Percentiles rank a stretch among this genome's conserved stretches.
Evolutionary conservation across 2,797 vertebrate species (phyloP).

Genomic region (Steatocranus sp.): DNA sequence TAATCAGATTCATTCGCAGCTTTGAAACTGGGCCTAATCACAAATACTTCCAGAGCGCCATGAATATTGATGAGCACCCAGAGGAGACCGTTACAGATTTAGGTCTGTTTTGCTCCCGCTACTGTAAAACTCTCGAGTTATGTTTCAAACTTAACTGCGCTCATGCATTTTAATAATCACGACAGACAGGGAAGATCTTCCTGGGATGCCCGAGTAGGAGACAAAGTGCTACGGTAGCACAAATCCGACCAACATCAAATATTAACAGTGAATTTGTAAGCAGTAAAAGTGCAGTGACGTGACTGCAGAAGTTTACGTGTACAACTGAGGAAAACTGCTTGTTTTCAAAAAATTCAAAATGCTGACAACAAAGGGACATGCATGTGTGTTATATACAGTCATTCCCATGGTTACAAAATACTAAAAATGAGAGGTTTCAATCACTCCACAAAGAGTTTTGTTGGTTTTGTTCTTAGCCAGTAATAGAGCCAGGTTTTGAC

Average conservation of each 20-base stretch:
- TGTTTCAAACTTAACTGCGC: not conserved
- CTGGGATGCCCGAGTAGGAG: not conserved
- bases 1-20: slow-evolving; percentile 33
- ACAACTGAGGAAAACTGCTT: not conserved
- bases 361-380: not conserved
- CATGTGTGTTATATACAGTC: not conserved
- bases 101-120: not conserved
- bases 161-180: slow-evolving; percentile 31
- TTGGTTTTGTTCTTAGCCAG: not conserved
- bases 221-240: slow-evolving; percentile 21
- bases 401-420: not conserved
- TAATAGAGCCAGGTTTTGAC: fast-evolving
- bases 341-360: not conserved
- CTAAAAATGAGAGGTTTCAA: not conserved
- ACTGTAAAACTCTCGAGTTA: not conserved
- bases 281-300: not conserved
- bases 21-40: slow-evolving; percentile 23
- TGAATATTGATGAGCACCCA: slow-evolving; percentile 45
- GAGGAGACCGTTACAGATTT: not conserved
- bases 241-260: slow-evolving; percentile 32
- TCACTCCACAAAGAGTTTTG: not conserved
- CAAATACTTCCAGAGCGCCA: not conserved
- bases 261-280: slow-evolving; percentile 27
- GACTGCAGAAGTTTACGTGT: not conserved
- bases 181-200: not conserved